A percentile compares a stretch with the other conserved stretches of the same genome.
phyloP scores from a whole-genome alignment of 2,797 vertebrate genomes.

The Chaetophractus vellerosus region DNA sequence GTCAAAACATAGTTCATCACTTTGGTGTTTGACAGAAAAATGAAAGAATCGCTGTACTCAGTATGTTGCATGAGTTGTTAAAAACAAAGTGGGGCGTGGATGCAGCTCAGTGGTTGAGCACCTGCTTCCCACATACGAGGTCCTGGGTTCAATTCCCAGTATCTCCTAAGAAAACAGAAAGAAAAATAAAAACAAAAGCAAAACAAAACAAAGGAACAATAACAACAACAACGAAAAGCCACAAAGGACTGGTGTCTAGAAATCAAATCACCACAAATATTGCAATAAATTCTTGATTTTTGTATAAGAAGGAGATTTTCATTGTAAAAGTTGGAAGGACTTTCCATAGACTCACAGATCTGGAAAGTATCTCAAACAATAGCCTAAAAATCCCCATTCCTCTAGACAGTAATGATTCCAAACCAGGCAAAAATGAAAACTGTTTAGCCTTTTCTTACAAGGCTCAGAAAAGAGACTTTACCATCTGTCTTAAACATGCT shows the following conservation, averaged over 20 bases:
- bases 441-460: conserved; percentile 17
- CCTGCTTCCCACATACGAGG: no score
- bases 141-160: no score
- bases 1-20: neutral
- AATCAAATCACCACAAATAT: conserved; percentile 43
- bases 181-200: no score
- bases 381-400: conserved; percentile 35
- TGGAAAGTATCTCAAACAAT: neutral
- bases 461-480: conserved; percentile 16
- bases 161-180: no score
- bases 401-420: neutral
- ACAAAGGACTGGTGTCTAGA: neutral
- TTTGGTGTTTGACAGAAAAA: conserved; percentile 19
- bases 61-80: neutral
- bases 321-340: neutral
- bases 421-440: conserved; percentile 22
- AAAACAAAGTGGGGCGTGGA: neutral
- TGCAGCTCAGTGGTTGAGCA: no score
- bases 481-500: neutral
- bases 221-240: no score
- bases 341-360: neutral
- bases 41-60: neutral
- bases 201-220: no score
- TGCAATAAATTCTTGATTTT: conserved; percentile 22
- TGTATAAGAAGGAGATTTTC: conserved; percentile 24